phyloP scores from a whole-genome alignment of 2,888 invertebrate species.

The Odontocolon sp. region DNA sequence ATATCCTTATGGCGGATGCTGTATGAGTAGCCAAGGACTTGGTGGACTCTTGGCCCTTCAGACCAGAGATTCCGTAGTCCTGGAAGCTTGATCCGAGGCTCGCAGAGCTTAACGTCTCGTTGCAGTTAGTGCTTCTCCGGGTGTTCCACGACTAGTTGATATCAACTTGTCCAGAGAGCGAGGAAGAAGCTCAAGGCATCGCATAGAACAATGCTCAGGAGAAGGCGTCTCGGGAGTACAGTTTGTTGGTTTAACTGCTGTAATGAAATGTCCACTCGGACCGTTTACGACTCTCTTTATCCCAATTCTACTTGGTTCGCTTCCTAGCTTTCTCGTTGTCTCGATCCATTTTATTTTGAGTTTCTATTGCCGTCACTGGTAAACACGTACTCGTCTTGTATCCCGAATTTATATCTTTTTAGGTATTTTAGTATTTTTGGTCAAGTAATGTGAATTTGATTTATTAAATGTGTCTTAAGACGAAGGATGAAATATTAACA shows the following conservation, averaged over 20 bases:
- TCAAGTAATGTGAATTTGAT: too few relatives aligned
- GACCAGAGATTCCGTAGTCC: not conserved
- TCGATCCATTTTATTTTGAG: not conserved
- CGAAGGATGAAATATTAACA: too few relatives aligned
- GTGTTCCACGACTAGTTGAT: conserved; percentile 13
- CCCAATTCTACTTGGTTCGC: conserved; percentile 57
- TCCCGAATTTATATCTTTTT: not conserved
- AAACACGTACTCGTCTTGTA: not conserved
- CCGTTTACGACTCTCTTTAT: conserved; percentile 62
- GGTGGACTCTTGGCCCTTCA: too few relatives aligned
- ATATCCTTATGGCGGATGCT: too few relatives aligned
- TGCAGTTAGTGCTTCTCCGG: not conserved
- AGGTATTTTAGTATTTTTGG: too few relatives aligned
- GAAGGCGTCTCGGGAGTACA: conserved; percentile 25
- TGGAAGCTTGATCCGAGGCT: conserved; percentile 5
- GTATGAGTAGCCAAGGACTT: too few relatives aligned
- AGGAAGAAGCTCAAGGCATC: conserved; percentile 23
- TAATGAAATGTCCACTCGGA: conserved; percentile 62
- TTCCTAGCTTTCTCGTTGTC: conserved; percentile 7
- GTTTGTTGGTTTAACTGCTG: conserved; percentile 59
- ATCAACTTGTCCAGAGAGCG: conserved; percentile 28
- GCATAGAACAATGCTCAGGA: conserved; percentile 19
- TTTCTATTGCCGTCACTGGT: not conserved
- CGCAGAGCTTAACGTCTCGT: conserved; percentile 36
- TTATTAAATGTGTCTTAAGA: too few relatives aligned